phyloP scores from a whole-genome alignment of 2,888 invertebrate genomes.

The Noctuana brunneofusca region DNA sequence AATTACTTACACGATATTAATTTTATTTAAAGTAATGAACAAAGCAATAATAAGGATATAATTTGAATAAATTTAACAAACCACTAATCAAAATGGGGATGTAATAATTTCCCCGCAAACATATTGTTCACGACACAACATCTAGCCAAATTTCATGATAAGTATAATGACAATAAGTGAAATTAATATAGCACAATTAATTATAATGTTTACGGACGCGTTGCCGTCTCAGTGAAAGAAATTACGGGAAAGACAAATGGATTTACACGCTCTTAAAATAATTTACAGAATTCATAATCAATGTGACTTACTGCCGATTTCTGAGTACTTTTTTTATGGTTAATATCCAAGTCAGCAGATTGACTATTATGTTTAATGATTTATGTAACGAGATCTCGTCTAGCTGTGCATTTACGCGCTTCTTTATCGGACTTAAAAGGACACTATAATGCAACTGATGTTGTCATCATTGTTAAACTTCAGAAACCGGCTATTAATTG shows the following conservation, averaged over 20 bases:
- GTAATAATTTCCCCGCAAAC: slow-evolving; percentile 29
- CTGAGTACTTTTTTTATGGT: not conserved
- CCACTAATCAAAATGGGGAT: slow-evolving; percentile 33
- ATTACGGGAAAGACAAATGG: slow-evolving; percentile 80
- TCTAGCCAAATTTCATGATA: slow-evolving; percentile 45
- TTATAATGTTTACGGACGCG: slow-evolving; percentile 51
- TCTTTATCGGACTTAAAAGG: too few relatives aligned
- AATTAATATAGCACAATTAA: slow-evolving; percentile 47
- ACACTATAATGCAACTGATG: too few relatives aligned
- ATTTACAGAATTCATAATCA: slow-evolving; percentile 66
- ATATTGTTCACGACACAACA: slow-evolving; percentile 50
- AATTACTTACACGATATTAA: slow-evolving; percentile 49
- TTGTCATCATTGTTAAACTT: too few relatives aligned
- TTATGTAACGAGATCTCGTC: too few relatives aligned
- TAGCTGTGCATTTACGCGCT: too few relatives aligned
- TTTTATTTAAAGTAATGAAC: slow-evolving; percentile 36
- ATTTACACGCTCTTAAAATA: slow-evolving; percentile 69
- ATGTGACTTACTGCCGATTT: slow-evolving; percentile 40
- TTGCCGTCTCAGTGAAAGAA: slow-evolving; percentile 54
- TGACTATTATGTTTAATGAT: too few relatives aligned
- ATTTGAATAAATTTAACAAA: slow-evolving; percentile 37
- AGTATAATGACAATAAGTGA: slow-evolving; percentile 44
- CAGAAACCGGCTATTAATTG: slow-evolving; percentile 43
- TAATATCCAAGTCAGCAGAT: too few relatives aligned
- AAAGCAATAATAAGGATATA: slow-evolving; percentile 36